Base-by-base conservation (phyloP, 35 echinoderm and acorn worm genomes). In the Eucidaris tribuloides region DNA sequence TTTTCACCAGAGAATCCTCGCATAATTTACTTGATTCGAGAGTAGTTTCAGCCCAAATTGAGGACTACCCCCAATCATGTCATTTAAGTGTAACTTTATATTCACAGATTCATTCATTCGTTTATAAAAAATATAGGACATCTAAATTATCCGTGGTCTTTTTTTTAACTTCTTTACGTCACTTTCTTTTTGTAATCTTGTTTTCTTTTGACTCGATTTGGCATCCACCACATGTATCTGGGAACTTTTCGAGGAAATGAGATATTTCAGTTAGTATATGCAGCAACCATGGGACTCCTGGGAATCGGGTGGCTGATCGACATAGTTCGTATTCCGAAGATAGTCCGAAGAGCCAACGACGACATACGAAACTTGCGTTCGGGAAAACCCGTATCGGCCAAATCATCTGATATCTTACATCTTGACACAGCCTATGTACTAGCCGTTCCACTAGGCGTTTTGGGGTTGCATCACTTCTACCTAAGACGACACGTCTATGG, bases 401-500 rank as follows among this genome's bases (percentile, higher is more conserved):
- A 36, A 11, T 37, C 80, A 35, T 36, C 28, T 18, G 54, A 58
- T 58, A 74, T 22, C 15, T 22, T 42, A 14, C 68, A 74, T 36
- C 68, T 74, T 44, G 68, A 74, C n/a, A 74, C 68, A 58, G 89
- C 89, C 0, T 91, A 91, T 37, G 31, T 50, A 7, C 50, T 91
- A 50, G 39, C 76, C 37, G 70, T 91, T 38, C 89, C 89, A 18
- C 54, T 91, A 5, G 89, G 89, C 23, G 3, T 91, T 50, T 76
- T 91, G 17, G 89, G 89, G 22, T 37, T 91, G 36, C 89, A 91
- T 59, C 89, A 91, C 31, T 91, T 85, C 82, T 91, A 91, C 62
- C 64, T 91, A 32, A 56, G 70, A 6, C 39, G 83, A 33, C 7
- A 49, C 35, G 35, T 38, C n/a, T 85, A 65, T 23, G 89, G 89